Conservation (phyloP, 2,888 invertebrate species). For the Eristalis pertinax region DNA sequence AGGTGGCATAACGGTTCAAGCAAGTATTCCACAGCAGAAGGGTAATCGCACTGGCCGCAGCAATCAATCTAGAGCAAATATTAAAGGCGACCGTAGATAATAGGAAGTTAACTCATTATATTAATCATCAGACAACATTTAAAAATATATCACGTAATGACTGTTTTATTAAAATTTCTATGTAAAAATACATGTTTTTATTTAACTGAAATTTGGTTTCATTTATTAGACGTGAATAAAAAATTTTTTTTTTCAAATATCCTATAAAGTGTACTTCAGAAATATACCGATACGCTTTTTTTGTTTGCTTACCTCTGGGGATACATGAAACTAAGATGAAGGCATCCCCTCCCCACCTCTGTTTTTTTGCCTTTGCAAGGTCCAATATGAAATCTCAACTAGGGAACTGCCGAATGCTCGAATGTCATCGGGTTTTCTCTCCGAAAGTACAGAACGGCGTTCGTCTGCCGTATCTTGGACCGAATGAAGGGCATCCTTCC, state of each 20-base stretch:
- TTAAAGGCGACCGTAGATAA: slow-evolving; percentile 73
- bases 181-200: neutral
- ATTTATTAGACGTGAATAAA: neutral
- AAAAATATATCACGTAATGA: neutral
- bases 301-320: too few species aligned
- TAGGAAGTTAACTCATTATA: slow-evolving; percentile 16
- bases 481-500: too few species aligned
- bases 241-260: neutral
- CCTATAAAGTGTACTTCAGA: neutral
- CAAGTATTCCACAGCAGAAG: slow-evolving; percentile 56
- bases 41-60: slow-evolving; percentile 71
- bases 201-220: neutral
- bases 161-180: neutral
- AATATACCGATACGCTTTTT: too few species aligned
- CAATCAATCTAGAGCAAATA: slow-evolving; percentile 71
- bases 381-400: too few species aligned
- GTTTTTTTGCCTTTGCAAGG: too few species aligned
- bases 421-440: too few species aligned
- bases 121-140: neutral
- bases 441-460: too few species aligned
- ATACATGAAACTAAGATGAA: too few species aligned
- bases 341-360: too few species aligned
- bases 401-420: too few species aligned
- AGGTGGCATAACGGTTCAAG: slow-evolving; percentile 19
- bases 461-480: too few species aligned